A percentile compares a stretch with the other conserved stretches of the same genome.
These are phyloP conservation scores for Vidua macroura DNA, from an alignment of 2,113 vertebrate species.

Conservation along the genomic window DNA sequence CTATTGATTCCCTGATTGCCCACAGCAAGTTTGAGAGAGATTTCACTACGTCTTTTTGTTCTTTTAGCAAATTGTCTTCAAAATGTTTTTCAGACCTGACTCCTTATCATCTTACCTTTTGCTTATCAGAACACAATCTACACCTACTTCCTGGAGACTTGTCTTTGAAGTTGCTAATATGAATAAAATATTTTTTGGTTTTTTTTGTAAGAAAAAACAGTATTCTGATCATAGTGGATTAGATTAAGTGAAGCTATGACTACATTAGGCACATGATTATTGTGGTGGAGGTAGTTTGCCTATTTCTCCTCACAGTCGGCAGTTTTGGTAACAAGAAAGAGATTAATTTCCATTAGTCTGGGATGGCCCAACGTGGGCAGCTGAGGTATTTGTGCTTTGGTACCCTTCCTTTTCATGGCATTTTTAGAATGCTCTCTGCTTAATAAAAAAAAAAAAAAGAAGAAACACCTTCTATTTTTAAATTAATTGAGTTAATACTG, in stretches of 20 bases:
- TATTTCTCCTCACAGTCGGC: background rate
- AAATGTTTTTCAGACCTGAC: background rate
- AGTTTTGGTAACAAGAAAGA: background rate
- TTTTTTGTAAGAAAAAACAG: background rate
- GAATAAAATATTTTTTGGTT: background rate
- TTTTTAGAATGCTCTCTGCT: background rate
- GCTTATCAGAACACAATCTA: background rate
- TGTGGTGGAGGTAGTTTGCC: background rate
- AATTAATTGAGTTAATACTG: slow-evolving; percentile 13
- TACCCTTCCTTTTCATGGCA: background rate
- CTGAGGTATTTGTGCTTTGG: background rate
- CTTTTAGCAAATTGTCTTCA: background rate
- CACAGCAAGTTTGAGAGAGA: background rate
- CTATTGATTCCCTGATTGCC: background rate
- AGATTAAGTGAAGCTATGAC: background rate
- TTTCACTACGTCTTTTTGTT: background rate
- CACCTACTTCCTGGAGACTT: background rate
- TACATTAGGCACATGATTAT: background rate
- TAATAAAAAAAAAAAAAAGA: background rate
- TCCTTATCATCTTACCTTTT: background rate
- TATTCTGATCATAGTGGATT: background rate
- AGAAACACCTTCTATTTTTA: background rate
- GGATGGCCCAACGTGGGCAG: background rate
- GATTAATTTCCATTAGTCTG: background rate
- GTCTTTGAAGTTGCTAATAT: background rate